Evolutionary conservation across 2,888 invertebrate species (phyloP).

Genomic region (Calliphora vomitoria): DNA sequence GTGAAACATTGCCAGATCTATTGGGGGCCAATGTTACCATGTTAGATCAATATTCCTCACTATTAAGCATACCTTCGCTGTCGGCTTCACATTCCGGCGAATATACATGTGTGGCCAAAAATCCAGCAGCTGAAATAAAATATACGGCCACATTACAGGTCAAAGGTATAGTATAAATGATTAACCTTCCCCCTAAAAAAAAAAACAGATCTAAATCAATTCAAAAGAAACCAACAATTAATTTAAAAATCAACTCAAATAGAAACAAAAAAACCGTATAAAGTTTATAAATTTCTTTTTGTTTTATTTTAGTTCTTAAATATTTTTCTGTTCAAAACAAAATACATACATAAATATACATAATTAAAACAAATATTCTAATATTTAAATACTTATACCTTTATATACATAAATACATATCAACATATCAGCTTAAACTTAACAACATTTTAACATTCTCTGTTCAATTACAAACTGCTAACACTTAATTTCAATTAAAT

Average conservation of each 20-base stretch:
- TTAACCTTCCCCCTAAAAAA: slow-evolving; percentile 38
- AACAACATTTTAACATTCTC: background rate
- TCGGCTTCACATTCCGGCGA: slow-evolving; percentile 91
- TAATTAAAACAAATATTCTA: background rate
- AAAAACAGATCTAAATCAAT: slow-evolving; percentile 7
- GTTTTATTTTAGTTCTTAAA: background rate
- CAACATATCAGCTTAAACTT: background rate
- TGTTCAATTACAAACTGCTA: background rate
- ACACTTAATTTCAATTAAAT: slow-evolving; percentile 6
- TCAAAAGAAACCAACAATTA: background rate
- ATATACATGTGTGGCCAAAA: slow-evolving; percentile 92
- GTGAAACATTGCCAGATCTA: slow-evolving; percentile 88
- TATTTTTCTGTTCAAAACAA: background rate
- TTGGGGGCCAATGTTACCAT: slow-evolving; percentile 89
- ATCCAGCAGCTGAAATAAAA: slow-evolving; percentile 91
- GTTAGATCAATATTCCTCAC: slow-evolving; percentile 91
- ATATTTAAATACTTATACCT: background rate
- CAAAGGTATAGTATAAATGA: slow-evolving; percentile 88
- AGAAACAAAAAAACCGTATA: background rate
- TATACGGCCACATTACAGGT: slow-evolving; percentile 92
- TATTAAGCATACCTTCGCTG: slow-evolving; percentile 91
- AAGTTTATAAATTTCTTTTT: background rate
- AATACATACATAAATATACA: background rate
- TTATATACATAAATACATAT: background rate
- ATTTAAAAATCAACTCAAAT: slow-evolving; percentile 26